Evolutionary conservation across 2,113 vertebrate genomes (phyloP), one percentile per base, ranked within the genome.

Genomic region (Illadopsis cleaveri): DNA sequence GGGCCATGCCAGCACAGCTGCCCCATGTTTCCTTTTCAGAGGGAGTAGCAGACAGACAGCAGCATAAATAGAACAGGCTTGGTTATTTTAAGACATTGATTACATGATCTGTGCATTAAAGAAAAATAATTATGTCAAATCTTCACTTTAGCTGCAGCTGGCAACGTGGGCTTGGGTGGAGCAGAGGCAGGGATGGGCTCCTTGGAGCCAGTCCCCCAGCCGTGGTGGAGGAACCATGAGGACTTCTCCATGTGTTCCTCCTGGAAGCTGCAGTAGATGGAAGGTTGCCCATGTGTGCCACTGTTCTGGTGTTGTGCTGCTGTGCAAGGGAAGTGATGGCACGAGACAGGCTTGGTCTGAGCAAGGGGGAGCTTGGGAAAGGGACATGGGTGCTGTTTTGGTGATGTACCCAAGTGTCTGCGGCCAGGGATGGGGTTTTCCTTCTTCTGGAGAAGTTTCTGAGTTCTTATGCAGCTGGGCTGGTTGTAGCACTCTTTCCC

Each of bases 11-110:
- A 73, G 71, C 57, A 12, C 76, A 84, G 89, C 96, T 82, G 82
- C 86, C 68, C 75, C 18, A 2, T 27, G 64, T 92, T 89, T 94
- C 92, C 82, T 86, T 93, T 88, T 37, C 1, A 13, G 71, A 81
- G 78, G 86, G 72, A 96, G 84, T 5, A 0, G 89, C 84, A 82
- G 72, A 80, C 86, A 87, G 92, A 40, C 78, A 92, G 90, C 42
- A 31, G 78, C 92, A 94, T 61, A 96, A 97, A 97, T 96, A 97
- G 94, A 86, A 78, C 62, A 66, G 66, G 33, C 73, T 30, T 10
- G 30, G 76, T 87, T 97, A 96, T 97, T 97, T 96, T 93, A 68
- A 90, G 95, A 40, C 62, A 31, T 79, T 5, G 13, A 45, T 93
- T 91, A 27, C 79, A 86, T 70, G 91, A 90, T 81, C 64, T 51